Conservation (phyloP, 2,797 vertebrate genomes). For the Leptoclinus maculatus region DNA sequence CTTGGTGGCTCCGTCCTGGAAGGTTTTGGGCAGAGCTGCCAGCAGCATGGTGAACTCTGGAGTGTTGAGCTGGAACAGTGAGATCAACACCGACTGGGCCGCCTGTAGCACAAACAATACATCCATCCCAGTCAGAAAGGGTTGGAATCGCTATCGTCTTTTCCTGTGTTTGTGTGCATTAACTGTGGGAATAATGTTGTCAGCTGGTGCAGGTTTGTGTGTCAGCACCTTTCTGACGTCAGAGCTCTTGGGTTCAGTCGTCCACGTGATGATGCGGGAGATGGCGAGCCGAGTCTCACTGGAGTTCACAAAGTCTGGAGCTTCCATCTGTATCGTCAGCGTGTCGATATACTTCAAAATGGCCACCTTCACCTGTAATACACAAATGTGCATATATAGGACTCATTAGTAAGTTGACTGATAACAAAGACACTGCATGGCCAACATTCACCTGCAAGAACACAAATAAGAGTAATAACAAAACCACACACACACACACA, state of each 20-base stretch:
- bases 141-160: not conserved
- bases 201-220: not conserved
- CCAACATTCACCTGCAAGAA: constrained; percentile 52
- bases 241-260: constrained; percentile 97
- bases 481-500: constrained; percentile 21
- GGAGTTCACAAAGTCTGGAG: constrained; percentile 95
- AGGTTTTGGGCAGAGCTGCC: constrained; percentile 96
- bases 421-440: constrained; percentile 7
- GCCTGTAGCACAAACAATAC: constrained; percentile 83
- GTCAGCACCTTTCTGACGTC: constrained; percentile 93
- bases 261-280: constrained; percentile 98
- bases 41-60: constrained; percentile 97
- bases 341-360: constrained; percentile 98
- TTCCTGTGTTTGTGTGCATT: not conserved
- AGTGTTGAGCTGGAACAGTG: constrained; percentile 97
- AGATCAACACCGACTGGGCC: constrained; percentile 94
- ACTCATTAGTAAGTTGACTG: constrained; percentile 16
- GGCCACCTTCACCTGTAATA: constrained; percentile 93
- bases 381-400: constrained; percentile 33
- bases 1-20: constrained; percentile 97
- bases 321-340: constrained; percentile 95
- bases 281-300: constrained; percentile 97
- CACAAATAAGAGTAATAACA: constrained; percentile 34
- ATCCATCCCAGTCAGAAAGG: not conserved
- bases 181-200: not conserved